Conservation (phyloP, 92 coral and sea anemone species). For the Bergia sp. region DNA sequence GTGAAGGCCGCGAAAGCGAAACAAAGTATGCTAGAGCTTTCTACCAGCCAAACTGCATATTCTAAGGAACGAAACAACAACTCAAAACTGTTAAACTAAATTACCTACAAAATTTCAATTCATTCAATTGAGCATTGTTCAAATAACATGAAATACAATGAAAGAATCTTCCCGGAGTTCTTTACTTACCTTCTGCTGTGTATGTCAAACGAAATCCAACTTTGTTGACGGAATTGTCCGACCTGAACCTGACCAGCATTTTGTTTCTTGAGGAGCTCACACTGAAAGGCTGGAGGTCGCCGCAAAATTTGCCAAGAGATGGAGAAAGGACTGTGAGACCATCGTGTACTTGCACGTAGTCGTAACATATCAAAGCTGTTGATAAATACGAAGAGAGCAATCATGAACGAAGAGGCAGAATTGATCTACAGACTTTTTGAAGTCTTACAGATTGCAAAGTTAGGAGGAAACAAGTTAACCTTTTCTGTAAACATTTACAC, state of each 20-base stretch:
- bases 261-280: conserved; percentile 60
- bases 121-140: not conserved
- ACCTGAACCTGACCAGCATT: conserved; percentile 63
- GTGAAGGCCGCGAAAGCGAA: too few relatives aligned
- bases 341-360: conserved; percentile 77
- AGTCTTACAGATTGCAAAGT: too few relatives aligned
- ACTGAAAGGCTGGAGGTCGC: conserved; percentile 53
- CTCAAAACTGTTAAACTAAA: not conserved
- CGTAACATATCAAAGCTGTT: conserved; percentile 70
- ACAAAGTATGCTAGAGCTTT: too few relatives aligned
- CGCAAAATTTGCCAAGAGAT: conserved; percentile 81
- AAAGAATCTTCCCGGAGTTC: too few relatives aligned
- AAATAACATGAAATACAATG: not conserved
- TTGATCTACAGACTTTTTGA: not conserved
- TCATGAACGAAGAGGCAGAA: too few relatives aligned
- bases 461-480: too few relatives aligned
- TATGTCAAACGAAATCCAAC: conserved; percentile 67
- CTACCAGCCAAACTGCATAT: not conserved
- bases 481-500: too few relatives aligned
- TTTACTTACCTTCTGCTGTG: conserved; percentile 60
- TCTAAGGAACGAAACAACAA: not conserved
- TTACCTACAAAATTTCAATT: not conserved
- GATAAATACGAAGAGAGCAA: not conserved
- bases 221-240: conserved; percentile 63
- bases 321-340: conserved; percentile 52